These are phyloP conservation scores for Asbolus verrucosus DNA, from an alignment of 1,140 invertebrate species.

Conservation along the genomic window DNA sequence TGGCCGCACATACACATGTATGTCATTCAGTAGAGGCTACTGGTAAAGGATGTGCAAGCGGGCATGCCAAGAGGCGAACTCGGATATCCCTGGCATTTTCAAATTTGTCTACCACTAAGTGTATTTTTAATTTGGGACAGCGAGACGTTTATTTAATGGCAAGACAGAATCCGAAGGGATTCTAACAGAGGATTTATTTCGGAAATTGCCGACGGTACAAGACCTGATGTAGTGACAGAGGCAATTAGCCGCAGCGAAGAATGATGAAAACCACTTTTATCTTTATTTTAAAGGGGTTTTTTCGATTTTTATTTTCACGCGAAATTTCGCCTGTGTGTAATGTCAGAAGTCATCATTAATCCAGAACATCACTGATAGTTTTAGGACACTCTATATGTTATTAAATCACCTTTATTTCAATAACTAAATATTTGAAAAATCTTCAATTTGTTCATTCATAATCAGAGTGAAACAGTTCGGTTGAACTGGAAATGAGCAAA, in stretches of 20 bases:
- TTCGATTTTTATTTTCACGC: conserved; percentile 22
- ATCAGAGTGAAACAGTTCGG: too few species aligned
- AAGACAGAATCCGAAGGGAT: neutral
- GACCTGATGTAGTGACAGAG: conserved; percentile 5
- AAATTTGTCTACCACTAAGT: conserved; percentile 49
- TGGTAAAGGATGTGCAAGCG: conserved; percentile 41
- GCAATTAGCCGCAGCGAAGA: conserved; percentile 6
- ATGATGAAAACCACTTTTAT: neutral
- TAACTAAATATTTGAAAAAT: too few species aligned
- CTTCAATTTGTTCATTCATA: too few species aligned
- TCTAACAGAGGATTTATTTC: conserved; percentile 8
- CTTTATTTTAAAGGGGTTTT: conserved; percentile 4
- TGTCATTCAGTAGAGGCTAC: conserved; percentile 34
- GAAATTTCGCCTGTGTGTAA: too few species aligned
- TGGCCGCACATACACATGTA: conserved; percentile 57
- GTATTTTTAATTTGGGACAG: conserved; percentile 47
- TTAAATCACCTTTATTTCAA: too few species aligned
- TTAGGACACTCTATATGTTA: too few species aligned
- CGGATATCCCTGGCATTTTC: conserved; percentile 47
- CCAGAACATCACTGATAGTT: too few species aligned
- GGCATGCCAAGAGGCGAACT: conserved; percentile 11
- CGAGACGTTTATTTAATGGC: neutral
- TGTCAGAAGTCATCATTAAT: too few species aligned
- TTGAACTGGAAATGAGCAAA: too few species aligned
- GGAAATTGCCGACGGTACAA: neutral